phyloP scores from a whole-genome alignment of 2,113 vertebrate genomes.

The Lota lota region DNA sequence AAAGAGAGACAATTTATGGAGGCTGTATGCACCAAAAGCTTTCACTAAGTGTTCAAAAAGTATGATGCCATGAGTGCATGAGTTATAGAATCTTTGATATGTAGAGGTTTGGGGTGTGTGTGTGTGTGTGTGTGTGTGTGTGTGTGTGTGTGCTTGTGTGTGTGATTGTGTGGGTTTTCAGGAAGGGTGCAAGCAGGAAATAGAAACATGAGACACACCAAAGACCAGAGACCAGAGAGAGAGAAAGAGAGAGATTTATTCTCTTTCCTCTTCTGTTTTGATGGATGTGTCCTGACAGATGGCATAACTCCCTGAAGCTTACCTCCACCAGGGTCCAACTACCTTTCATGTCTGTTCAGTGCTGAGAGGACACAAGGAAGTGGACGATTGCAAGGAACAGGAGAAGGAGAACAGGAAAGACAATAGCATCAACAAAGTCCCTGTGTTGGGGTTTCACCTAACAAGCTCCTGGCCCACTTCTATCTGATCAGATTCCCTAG shows the following conservation, averaged over 20 bases:
- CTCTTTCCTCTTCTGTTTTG: background rate
- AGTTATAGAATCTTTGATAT: too few species aligned
- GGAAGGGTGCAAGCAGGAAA: too few species aligned
- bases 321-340: conserved; percentile 3
- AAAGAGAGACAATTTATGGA: background rate
- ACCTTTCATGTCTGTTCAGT: conserved; percentile 11
- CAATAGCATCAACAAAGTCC: conserved; percentile 2
- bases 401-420: background rate
- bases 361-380: background rate
- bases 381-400: background rate
- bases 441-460: background rate
- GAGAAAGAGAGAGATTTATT: background rate
- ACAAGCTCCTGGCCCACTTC: conserved; percentile 2
- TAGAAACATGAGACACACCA: too few species aligned
- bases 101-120: background rate
- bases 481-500: conserved; percentile 1
- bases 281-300: conserved; percentile 15
- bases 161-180: too few species aligned
- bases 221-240: background rate
- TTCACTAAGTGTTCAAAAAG: background rate
- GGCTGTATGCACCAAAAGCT: too few species aligned
- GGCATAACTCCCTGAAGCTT: background rate
- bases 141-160: too few species aligned
- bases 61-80: too few species aligned
- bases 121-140: conserved; percentile 1